phyloP scores from a whole-genome alignment of 2,113 vertebrate species.

The Nannospalax galili region DNA sequence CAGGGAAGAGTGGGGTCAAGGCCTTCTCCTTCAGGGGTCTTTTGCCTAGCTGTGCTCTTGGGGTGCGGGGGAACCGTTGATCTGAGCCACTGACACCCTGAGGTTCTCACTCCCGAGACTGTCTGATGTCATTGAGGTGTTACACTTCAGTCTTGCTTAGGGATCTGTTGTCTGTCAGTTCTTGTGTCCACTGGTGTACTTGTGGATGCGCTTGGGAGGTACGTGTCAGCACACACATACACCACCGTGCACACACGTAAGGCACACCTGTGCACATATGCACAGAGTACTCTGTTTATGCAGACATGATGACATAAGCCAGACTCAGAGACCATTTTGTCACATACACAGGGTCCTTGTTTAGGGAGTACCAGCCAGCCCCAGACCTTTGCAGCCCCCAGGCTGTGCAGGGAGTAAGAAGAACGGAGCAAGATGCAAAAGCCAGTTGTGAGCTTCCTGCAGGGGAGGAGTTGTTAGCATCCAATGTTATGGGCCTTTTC shows the following conservation, averaged over 20 bases:
- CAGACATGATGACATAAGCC: accelerated
- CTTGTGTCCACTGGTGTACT: neutral
- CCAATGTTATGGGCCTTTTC: neutral
- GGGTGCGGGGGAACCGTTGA: neutral
- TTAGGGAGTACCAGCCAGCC: neutral
- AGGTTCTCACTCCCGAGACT: accelerated
- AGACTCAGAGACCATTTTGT: neutral
- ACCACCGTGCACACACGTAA: accelerated
- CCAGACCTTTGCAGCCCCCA: neutral
- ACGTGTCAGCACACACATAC: neutral
- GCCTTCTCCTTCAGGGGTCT: neutral
- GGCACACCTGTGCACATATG: too few species aligned
- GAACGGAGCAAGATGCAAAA: neutral
- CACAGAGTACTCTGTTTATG: accelerated
- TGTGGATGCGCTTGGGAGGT: neutral
- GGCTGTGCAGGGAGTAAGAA: neutral
- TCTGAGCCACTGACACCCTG: neutral
- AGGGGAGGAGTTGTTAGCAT: neutral
- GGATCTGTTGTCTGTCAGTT: accelerated
- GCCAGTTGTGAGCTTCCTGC: accelerated
- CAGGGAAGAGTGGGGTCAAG: neutral
- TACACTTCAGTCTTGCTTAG: neutral
- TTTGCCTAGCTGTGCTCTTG: neutral
- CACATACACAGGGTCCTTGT: neutral
- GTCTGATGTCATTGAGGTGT: neutral